A percentile compares a stretch with the other conserved stretches of the same genome.
phyloP scores from a whole-genome alignment of 2,888 invertebrate genomes.

The Melinaea marsaeus region DNA sequence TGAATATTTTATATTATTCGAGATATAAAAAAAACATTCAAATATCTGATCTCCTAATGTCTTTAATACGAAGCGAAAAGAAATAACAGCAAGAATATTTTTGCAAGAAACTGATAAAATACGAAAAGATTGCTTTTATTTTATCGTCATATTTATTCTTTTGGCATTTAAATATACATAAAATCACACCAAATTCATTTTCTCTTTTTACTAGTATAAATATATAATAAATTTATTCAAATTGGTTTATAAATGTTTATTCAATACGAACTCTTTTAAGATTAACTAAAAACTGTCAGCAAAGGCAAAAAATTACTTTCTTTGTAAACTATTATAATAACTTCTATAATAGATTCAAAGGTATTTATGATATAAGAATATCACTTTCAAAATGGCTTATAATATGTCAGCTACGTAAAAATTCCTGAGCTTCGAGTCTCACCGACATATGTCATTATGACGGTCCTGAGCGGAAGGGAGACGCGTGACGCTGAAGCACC shows the following conservation, averaged over 20 bases:
- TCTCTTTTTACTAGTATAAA: no score
- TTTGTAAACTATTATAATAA: no score
- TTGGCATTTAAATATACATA: no score
- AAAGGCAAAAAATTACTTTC: no score
- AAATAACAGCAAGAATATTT: not conserved
- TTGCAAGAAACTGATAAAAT: constrained; percentile 6
- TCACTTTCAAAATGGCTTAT: constrained; percentile 29
- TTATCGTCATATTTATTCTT: not conserved
- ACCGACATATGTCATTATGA: constrained; percentile 41
- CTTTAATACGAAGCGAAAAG: not conserved
- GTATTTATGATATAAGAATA: not conserved
- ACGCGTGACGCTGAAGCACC: constrained; percentile 64
- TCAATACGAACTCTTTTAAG: no score
- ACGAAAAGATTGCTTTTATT: not conserved
- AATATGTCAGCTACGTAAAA: constrained; percentile 29
- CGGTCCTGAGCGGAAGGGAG: constrained; percentile 57
- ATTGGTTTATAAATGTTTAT: no score
- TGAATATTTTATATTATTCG: constrained; percentile 12
- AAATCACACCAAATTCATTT: no score
- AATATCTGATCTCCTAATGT: constrained; percentile 7
- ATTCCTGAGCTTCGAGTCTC: constrained; percentile 32
- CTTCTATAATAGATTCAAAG: no score
- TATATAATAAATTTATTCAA: no score
- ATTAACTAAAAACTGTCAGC: no score
- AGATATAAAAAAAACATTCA: constrained; percentile 10